Evolutionary conservation across 1,140 invertebrate genomes (phyloP), one percentile per base, ranked within the genome.

Genomic region (Proctacanthus coquilletti): DNA sequence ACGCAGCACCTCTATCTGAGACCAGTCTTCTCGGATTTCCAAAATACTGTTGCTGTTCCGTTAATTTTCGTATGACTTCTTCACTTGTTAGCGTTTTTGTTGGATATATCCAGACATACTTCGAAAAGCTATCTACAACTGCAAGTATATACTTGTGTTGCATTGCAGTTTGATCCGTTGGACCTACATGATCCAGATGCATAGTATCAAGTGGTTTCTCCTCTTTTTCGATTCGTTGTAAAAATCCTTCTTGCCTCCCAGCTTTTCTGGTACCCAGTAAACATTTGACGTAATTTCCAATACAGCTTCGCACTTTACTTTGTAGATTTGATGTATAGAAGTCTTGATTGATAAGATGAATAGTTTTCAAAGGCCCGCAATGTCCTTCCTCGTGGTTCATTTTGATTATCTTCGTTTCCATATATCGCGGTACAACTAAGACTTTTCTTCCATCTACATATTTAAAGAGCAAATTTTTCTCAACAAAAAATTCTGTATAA

Each of bases 11-110:
- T 34, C 51, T 30, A 34, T 61, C 56, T 0, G 49, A 46, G 1
- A 62, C 49, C 11, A 62, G 51, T 36, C 52, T 43, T 9, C 29
- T 14, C 3, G 56, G 57, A 20, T 49, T 48, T 9, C 58, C 56
- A 49, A 61, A 63, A 19, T 42, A 39, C 31, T 47, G 40, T 20
- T 49, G 41, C 27, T 53, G 50, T 27, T 43, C 30, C 30, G 19
- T 34, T n/a, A 60, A 20, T 38, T 50, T 49, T 9, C 47, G 23
- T 17, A 56, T 14, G 0, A 43, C 44, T 27, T 54, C 52, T 23
- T 46, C 38, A 8, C 42, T 43, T 1, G 13, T 29, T 8, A 35
- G 33, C 11, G n/a, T 21, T 21, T 53, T 56, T 0, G 36, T 36
- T 17, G 51, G 48, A 27, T 44, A 57, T 4, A 56, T 21, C 51